Base-by-base conservation (phyloP, 2,797 vertebrate genomes). In the Pangasius macronema region DNA sequence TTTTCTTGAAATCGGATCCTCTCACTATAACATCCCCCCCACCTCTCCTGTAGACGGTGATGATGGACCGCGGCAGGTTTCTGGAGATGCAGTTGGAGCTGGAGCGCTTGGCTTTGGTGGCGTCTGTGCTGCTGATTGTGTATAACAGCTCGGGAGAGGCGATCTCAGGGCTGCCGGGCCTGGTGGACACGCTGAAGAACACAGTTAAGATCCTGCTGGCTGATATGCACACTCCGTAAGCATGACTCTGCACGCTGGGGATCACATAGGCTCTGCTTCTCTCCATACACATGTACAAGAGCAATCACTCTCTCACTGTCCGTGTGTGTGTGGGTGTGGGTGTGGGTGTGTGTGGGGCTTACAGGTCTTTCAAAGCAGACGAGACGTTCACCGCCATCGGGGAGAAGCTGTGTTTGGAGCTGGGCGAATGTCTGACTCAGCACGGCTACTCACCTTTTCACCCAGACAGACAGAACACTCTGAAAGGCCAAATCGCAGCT, bases 31-130 rank as follows among this genome's bases (percentile, higher is more conserved):
- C 86, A 0, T 39, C 4, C 16, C 24, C 27, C 24, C 3, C 14
- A n/a, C n/a, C 11, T n/a, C 36, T n/a, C 27, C 9, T 33, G 22
- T 24, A 99, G 99, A 99, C 98, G 0, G 88, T 99, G 89, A 84
- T 99, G 85, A 98, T 99, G 98, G 99, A 99, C 92, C 97, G 98
- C 91, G 89, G 92, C 3, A 97, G 99, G 67, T 98, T 99, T 89
- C 96, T 97, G 92, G 97, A 99, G 92, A 96, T 99, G 89, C 96
- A 99, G 92, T 92, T 95, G 87, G 96, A 98, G 91, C 91, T 95
- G 53, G 96, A 97, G 85, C 94, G 93, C 11, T 92, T 99, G 30
- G 95, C 96, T 0, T 0, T 97, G 87, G 92, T 96, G 6, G 97
- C 97, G 27, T 95, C 98, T 0, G 91, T 98, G 86, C 94, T 99